phyloP scores from a whole-genome alignment of 2,888 invertebrate species.

The Dynastes grantii region DNA sequence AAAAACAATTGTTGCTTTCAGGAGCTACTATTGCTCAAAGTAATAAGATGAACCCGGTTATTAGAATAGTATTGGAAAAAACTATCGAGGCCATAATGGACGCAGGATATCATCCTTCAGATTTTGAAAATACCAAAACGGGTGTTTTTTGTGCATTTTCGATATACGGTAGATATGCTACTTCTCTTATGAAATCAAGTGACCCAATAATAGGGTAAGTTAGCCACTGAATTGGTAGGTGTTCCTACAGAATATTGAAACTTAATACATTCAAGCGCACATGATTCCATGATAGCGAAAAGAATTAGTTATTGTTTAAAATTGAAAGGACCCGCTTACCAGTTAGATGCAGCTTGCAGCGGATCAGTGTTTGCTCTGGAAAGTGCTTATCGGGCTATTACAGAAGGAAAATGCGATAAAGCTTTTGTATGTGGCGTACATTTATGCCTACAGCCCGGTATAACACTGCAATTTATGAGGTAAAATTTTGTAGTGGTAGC shows the following conservation, averaged over 20 bases:
- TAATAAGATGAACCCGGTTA: conserved; percentile 73
- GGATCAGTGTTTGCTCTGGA: conserved; percentile 92
- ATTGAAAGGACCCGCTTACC: conserved; percentile 6
- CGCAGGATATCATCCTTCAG: conserved; percentile 79
- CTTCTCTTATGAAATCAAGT: background rate
- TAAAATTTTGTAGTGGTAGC: conserved; percentile 60
- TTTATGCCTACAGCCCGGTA: conserved; percentile 89
- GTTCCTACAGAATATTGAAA: background rate
- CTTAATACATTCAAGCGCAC: conserved; percentile 22
- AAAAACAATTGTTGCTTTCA: conserved; percentile 45
- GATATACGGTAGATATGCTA: no score
- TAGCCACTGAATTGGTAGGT: background rate
- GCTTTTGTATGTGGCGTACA: conserved; percentile 93
- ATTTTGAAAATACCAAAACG: conserved; percentile 80
- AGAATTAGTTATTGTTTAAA: conserved; percentile 22
- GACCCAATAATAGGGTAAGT: conserved; percentile 21
- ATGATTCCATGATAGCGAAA: background rate
- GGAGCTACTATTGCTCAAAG: conserved; percentile 74
- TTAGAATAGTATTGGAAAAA: conserved; percentile 75
- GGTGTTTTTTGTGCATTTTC: conserved; percentile 81
- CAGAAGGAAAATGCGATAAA: conserved; percentile 87
- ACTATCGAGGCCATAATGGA: conserved; percentile 76
- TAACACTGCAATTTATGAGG: conserved; percentile 90
- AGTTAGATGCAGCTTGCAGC: conserved; percentile 90
- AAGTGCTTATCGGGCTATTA: conserved; percentile 83